Evolutionary conservation across 2,113 vertebrate genomes (phyloP), one percentile per base, ranked within the genome.

Genomic region (Neodontobutis hainanensis): DNA sequence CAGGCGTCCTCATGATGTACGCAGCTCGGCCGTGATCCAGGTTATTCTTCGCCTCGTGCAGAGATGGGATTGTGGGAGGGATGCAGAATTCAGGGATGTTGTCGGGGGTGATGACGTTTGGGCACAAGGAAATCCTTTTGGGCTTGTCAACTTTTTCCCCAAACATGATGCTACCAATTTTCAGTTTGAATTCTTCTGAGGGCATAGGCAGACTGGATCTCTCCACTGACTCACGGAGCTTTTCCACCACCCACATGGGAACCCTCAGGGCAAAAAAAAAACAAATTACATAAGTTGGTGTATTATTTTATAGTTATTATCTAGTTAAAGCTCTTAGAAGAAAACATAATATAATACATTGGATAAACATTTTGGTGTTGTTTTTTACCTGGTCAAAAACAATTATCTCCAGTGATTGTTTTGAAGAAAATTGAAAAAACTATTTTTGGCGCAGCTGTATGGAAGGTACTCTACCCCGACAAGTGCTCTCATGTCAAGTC

Each of bases 51-150:
- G 58, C 19, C 60, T 92, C 90, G 53, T 85, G 84, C 38, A 84
- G 40, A 57, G 79, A 87, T 0, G 89, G 80, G 61, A 93, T 86
- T 0, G 90, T 92, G 0, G 90, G 91, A 2, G 93, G 93, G 64
- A 94, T 93, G 89, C 87, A 94, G 84, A 93, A 93, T 80, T 92
- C 91, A 3, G 93, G 93, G 67, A 94, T 94, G 77, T 90, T 91
- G 81, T 94, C 90, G 2, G 93, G 93, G 11, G 93, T 94, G 76
- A 94, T 93, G 78, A 94, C 89, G 34, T 94, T 92, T 11, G 91
- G 92, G 69, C 90, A 93, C 5, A 90, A 82, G 48, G 81, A 82
- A 74, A 82, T 75, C 80, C 68, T 86, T 73, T 89, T 92, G 51
- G 59, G 44, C 74, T 89, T 93, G 50, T 83, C 86, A 1, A 65